Base-by-base conservation (phyloP, 2,888 invertebrate genomes). In the Lottia scabra region DNA sequence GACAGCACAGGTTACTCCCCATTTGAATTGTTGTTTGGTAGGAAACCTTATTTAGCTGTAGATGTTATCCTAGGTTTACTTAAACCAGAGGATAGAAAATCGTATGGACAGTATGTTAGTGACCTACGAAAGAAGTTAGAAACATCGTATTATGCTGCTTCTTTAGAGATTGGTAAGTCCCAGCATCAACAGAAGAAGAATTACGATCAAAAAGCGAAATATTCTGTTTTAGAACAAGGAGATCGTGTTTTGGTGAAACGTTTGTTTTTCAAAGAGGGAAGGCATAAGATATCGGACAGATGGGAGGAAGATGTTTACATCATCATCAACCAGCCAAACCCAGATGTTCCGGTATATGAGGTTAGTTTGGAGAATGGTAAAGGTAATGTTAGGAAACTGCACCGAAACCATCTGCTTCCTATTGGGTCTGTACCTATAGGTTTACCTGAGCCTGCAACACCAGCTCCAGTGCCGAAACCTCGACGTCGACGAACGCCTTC, bases 11-110 rank as follows among this genome's bases (percentile, higher is more conserved):
- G 70, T 15, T 65, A 63, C 45, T 68, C 77, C 1, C 78, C 78
- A 0, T 78, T 72, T 48, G 71, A 67, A 45, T 30, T 78, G 2
- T 68, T 78, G 68, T 76, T 71, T 66, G 76, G 77, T 30, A 30
- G 76, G 15, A 44, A 68, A 16, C 78, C 75, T 13, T 63, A 70
- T 15, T 67, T 78, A 19, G 76, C 75, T 8, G 63, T 75, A 13
- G 78, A 77, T 45, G n/a, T 69, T 13, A 48, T 64, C 8, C 75
- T 78, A 63, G 63, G 45, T 38, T 15, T 64, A 15, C 23, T 27
- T 16, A 45, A n/a, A 16, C 26, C 16, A 67, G 16, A 43, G 16
- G 56, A 19, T 27, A 43, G 6, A 10, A 15, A 6, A 65, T n/a
- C 16, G 26, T 65, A 19, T 2, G 30, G 27, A 15, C 19, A 10